Percentiles rank a stretch among this genome's conserved stretches.
These are phyloP conservation scores for Lasiommata megera DNA, from an alignment of 2,888 invertebrate species.

Conservation along the genomic window DNA sequence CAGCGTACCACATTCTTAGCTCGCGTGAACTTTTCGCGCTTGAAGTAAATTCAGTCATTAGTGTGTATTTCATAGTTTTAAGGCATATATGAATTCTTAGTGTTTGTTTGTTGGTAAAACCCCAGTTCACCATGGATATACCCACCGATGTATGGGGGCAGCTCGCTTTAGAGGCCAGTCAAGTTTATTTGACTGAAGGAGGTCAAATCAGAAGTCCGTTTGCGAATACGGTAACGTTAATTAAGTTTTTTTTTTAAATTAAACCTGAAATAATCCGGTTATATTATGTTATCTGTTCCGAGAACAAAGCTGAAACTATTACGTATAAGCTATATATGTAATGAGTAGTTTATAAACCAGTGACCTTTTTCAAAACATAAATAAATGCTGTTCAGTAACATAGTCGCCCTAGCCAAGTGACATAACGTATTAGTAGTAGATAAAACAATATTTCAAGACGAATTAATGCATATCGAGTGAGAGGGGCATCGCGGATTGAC, in stretches of 20 bases:
- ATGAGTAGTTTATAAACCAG: no score
- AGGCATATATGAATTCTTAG: constrained; percentile 40
- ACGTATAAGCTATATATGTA: no score
- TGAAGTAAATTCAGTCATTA: constrained; percentile 50
- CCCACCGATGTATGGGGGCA: constrained; percentile 93
- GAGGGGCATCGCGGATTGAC: no score
- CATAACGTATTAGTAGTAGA: neutral
- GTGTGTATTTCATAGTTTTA: constrained; percentile 37
- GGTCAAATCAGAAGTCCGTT: constrained; percentile 90
- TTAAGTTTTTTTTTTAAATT: neutral
- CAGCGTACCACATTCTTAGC: constrained; percentile 64
- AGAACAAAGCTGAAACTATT: no score
- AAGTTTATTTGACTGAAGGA: constrained; percentile 91
- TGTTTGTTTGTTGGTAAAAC: constrained; percentile 41
- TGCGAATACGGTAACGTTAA: constrained; percentile 87
- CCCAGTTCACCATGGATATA: constrained; percentile 80
- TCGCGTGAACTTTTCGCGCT: constrained; percentile 55
- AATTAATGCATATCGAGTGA: no score
- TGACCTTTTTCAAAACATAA: neutral
- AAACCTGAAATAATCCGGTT: no score
- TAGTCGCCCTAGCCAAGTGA: neutral
- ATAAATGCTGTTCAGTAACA: constrained; percentile 10
- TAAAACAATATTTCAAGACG: neutral
- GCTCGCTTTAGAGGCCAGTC: constrained; percentile 92
- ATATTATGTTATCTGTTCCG: no score